Percentiles rank a stretch among this genome's conserved stretches.
These are phyloP conservation scores for Setophaga petechia DNA, from an alignment of 2,113 vertebrate species.

Conservation along the genomic window DNA sequence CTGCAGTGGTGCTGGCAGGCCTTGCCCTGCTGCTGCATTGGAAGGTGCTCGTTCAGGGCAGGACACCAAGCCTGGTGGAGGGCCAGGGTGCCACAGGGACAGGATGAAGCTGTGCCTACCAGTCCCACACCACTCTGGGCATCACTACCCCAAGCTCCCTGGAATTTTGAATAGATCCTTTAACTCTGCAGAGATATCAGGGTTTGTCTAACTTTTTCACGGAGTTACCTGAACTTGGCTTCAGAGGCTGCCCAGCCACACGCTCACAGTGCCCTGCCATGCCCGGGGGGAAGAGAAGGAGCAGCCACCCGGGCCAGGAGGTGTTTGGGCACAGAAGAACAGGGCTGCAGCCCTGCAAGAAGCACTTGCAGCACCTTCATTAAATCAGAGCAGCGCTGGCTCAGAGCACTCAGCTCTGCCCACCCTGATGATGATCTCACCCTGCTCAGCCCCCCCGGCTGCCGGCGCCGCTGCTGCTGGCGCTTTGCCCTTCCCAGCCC, in stretches of 20 bases:
- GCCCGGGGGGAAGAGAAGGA: not conserved
- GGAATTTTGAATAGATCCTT: not conserved
- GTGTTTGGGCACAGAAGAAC: not conserved
- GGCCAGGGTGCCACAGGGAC: fast-evolving
- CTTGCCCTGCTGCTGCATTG: not conserved
- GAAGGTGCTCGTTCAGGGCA: not conserved
- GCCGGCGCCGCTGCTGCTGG: not conserved
- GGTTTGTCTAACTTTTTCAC: not conserved
- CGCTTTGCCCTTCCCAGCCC: not conserved
- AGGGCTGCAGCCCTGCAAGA: not conserved
- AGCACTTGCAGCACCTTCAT: not conserved
- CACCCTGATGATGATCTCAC: not conserved
- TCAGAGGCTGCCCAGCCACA: not conserved
- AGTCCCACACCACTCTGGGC: not conserved
- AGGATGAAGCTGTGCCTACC: not conserved
- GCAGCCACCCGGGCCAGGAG: not conserved
- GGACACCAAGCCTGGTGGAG: fast-evolving
- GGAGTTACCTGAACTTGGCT: not conserved
- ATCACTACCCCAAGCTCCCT: not conserved
- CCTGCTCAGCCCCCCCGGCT: not conserved
- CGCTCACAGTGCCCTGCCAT: fast-evolving
- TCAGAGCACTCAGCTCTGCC: not conserved
- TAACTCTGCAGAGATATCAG: not conserved
- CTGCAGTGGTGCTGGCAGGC: not conserved
- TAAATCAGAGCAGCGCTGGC: not conserved